phyloP scores from a whole-genome alignment of 2,888 invertebrate species.

The Penaeus monodon region DNA sequence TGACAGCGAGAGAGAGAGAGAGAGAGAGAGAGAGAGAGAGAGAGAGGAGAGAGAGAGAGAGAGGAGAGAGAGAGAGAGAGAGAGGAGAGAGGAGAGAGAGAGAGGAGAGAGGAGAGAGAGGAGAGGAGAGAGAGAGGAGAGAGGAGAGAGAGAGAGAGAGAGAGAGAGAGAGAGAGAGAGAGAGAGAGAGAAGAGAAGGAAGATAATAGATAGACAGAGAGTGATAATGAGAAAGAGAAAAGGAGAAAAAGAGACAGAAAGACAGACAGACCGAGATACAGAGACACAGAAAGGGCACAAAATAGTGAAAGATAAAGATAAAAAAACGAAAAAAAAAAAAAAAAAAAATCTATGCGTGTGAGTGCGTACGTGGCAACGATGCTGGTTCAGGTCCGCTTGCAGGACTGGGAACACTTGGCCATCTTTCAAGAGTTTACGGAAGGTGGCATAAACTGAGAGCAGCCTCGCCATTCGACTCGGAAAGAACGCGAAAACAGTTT shows the following conservation, averaged over 20 bases:
- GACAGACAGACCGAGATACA: not conserved
- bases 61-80: not conserved
- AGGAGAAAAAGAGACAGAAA: not conserved
- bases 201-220: not conserved
- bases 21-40: not conserved
- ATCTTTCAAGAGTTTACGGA: too few species aligned
- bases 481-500: too few species aligned
- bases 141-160: not conserved
- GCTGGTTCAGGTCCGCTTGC: too few species aligned
- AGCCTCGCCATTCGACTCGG: too few species aligned
- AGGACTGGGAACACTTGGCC: too few species aligned
- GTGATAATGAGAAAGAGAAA: not conserved
- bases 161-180: not conserved
- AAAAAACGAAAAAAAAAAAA: not conserved
- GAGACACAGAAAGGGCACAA: not conserved
- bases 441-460: too few species aligned
- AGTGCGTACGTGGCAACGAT: not conserved
- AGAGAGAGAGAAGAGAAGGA: not conserved
- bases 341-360: not conserved
- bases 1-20: not conserved
- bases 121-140: not conserved
- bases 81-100: not conserved
- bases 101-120: not conserved
- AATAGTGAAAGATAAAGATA: not conserved
- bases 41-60: not conserved